These are phyloP conservation scores for Drosophila robusta DNA, from an alignment of 2,888 invertebrate genomes.

Conservation along the genomic window DNA sequence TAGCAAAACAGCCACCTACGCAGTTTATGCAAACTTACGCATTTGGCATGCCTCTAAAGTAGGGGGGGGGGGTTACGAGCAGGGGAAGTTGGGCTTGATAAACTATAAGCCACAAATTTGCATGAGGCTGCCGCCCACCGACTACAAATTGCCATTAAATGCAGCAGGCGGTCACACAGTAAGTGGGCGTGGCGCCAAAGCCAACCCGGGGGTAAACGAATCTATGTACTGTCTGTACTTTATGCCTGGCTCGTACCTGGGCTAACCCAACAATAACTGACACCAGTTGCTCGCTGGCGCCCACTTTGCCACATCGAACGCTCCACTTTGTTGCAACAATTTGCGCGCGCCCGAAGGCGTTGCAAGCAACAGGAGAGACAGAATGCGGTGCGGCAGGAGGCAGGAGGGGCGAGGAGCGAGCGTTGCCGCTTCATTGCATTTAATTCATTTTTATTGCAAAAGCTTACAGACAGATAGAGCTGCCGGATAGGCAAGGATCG, in stretches of 20 bases:
- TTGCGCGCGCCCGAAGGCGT: conserved; percentile 67
- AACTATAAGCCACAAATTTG: conserved; percentile 80
- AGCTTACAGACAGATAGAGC: conserved; percentile 75
- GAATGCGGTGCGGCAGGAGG: conserved; percentile 8
- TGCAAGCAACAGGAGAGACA: conserved; percentile 40
- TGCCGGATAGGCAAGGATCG: conserved; percentile 21
- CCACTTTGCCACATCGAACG: conserved; percentile 8
- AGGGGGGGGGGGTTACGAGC: background rate
- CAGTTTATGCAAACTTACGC: conserved; percentile 77
- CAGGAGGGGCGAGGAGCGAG: too few relatives aligned
- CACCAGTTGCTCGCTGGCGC: conserved; percentile 67
- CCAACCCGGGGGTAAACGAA: conserved; percentile 40
- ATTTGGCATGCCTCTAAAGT: conserved; percentile 45
- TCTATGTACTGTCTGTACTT: conserved; percentile 49
- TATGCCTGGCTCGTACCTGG: conserved; percentile 60
- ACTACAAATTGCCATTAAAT: conserved; percentile 80
- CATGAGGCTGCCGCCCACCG: conserved; percentile 68
- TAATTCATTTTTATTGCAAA: conserved; percentile 81
- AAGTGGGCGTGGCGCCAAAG: conserved; percentile 16
- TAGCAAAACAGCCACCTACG: conserved; percentile 51
- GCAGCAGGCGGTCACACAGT: conserved; percentile 52
- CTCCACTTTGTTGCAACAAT: conserved; percentile 78
- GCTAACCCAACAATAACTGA: conserved; percentile 75
- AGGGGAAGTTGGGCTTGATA: conserved; percentile 64
- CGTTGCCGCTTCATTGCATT: conserved; percentile 77